Base-by-base conservation (phyloP, 2,888 invertebrate genomes). In the Periphyllus acericola region DNA sequence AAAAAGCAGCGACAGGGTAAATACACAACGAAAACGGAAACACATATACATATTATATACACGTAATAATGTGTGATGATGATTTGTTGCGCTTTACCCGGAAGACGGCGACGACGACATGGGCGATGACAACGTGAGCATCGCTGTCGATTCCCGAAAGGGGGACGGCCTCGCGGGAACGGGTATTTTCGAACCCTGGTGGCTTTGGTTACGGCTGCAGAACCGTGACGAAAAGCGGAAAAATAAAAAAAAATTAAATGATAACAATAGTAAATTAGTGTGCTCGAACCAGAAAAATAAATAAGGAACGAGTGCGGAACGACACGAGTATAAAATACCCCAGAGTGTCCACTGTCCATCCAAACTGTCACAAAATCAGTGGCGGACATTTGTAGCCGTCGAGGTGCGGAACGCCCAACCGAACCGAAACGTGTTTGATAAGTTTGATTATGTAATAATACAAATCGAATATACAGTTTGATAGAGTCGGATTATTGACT, bases 91-190 rank as follows among this genome's bases (percentile, higher is more conserved):
- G 81, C 46, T 81, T 87, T 87, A 87, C 87, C 87, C 87, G 19
- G 87, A 74, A 66, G 87, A 81, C 32, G 81, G 74, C 8, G 87
- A 34, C 34, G 78, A 66, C 34, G 84, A 84, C 21, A 72, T 19
- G 21, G 83, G 52, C 4, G 76, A 74, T 34, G 74, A 81, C 19
- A n/a, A 40, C 19, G 60, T 60, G 32, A 52, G 55, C 74, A 79
- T 36, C 40, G 72, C 74, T 6, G 40, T 55, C 32, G 81, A 74
- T 29, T 84, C 66, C 75, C 78, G 68, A 29, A 94, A 94, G 91
- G 92, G 32, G 78, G 68, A 93, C 90, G 93, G 93, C 71, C 94
- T 94, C 55, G 94, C 92, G 46, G 29, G 72, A 40, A 87, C 60
- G 66, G 87, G 87, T 55, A 87, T 87, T 87, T 74, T 87, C 32